Percentiles rank a stretch among this genome's conserved stretches.
These are phyloP conservation scores for Ibidorhyncha struthersii DNA, from an alignment of 2,113 vertebrate species.

Conservation along the genomic window DNA sequence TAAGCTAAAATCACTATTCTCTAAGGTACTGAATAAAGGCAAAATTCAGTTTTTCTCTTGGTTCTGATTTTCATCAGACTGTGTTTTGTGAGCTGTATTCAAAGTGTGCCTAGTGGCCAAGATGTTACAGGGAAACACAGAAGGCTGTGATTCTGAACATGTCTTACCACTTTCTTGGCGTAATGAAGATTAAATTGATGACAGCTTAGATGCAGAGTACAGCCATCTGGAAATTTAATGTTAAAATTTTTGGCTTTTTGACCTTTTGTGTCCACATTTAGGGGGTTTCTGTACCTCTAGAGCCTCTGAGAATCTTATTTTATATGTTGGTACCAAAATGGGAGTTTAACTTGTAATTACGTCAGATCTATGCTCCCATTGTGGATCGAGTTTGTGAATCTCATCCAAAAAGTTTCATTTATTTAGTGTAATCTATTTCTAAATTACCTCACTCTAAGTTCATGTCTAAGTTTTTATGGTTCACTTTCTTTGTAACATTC, in stretches of 20 bases:
- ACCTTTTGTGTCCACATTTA: background rate
- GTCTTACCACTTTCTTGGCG: background rate
- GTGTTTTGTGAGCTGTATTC: background rate
- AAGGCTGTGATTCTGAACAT: background rate
- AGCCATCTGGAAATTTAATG: background rate
- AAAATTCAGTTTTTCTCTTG: background rate
- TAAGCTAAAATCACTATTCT: background rate
- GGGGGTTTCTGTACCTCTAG: background rate
- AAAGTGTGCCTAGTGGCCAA: background rate
- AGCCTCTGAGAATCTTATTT: background rate
- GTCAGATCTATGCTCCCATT: background rate
- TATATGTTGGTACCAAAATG: background rate
- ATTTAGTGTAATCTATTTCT: background rate
- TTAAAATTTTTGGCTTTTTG: background rate
- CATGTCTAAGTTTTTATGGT: background rate
- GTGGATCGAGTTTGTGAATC: background rate
- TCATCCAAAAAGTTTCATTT: background rate
- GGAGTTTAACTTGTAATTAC: accelerated
- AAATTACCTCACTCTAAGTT: background rate
- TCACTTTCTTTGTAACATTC: background rate
- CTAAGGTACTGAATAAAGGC: background rate
- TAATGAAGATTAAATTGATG: background rate
- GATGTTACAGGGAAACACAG: background rate
- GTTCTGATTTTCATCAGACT: background rate
- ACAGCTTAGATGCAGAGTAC: background rate